These are phyloP conservation scores for Pristionchus maxplancki DNA, from an alignment of 2,888 invertebrate species.

Conservation along the genomic window DNA sequence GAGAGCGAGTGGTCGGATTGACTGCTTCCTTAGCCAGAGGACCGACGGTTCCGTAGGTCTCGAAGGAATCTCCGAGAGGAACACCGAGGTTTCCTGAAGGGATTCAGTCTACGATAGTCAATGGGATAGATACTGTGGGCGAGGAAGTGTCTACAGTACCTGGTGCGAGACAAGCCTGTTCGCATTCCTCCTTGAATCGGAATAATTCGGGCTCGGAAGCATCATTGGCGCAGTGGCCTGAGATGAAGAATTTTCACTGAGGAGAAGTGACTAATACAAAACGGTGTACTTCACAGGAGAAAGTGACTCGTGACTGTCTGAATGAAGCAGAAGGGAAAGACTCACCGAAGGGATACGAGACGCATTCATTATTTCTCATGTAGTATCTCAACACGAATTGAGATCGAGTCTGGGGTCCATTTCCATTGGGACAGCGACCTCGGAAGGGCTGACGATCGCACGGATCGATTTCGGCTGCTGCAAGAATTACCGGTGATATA, in stretches of 20 bases:
- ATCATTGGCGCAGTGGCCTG: constrained; percentile 77
- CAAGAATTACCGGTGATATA: not conserved
- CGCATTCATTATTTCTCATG: constrained; percentile 75
- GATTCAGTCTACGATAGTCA: not conserved
- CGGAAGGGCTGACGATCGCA: constrained; percentile 77
- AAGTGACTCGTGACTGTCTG: not conserved
- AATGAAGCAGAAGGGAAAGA: not conserved
- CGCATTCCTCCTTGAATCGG: constrained; percentile 78
- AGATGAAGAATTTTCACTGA: not conserved
- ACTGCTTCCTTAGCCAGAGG: constrained; percentile 53
- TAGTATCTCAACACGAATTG: constrained; percentile 77
- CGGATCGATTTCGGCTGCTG: constrained; percentile 66
- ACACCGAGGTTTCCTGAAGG: constrained; percentile 52
- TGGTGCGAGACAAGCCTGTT: constrained; percentile 72
- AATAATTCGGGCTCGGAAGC: constrained; percentile 75
- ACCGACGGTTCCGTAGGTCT: constrained; percentile 59
- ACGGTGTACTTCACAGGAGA: not conserved
- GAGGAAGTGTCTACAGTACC: not conserved
- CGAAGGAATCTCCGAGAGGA: constrained; percentile 49
- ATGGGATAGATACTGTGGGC: not conserved
- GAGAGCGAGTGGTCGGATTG: constrained; percentile 30
- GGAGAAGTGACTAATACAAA: not conserved
- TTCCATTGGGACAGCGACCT: constrained; percentile 54
- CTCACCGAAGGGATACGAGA: constrained; percentile 77
- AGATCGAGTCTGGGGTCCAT: constrained; percentile 61